phyloP scores from a whole-genome alignment of 1,140 invertebrate species.

The Procambarus clarkii region DNA sequence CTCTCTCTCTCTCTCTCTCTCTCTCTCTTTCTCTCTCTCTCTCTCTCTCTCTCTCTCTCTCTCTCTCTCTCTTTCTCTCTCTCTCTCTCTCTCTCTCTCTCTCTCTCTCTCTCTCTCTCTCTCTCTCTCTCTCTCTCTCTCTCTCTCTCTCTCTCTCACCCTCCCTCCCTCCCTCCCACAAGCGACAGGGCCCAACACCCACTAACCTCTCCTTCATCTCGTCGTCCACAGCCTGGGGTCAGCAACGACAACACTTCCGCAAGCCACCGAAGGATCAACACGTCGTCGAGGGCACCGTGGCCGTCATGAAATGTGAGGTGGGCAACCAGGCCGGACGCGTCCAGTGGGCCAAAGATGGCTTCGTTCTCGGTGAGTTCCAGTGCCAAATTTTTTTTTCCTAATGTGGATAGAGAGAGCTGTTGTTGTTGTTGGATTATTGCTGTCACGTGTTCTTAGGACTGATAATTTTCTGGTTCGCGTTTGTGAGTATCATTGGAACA shows the following conservation, averaged over 20 bases:
- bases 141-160: neutral
- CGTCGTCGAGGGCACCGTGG: constrained; percentile 45
- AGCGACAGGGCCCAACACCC: neutral
- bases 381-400: neutral
- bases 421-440: too few relatives aligned
- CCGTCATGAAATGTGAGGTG: constrained; percentile 52
- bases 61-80: too few relatives aligned
- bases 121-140: neutral
- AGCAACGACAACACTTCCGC: constrained; percentile 55
- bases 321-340: constrained; percentile 50
- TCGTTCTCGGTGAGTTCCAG: constrained; percentile 51
- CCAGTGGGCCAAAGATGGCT: constrained; percentile 60
- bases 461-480: too few relatives aligned
- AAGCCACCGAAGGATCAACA: constrained; percentile 39
- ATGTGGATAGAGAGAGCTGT: too few relatives aligned
- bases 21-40: constrained; percentile 10
- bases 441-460: too few relatives aligned
- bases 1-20: neutral
- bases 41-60: neutral
- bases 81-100: neutral
- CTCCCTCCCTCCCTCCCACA: neutral
- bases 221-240: constrained; percentile 23
- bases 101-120: neutral
- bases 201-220: neutral
- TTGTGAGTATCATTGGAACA: too few relatives aligned